Percentiles rank a stretch among this genome's conserved stretches.
These are phyloP conservation scores for Styela clava DNA, from an alignment of 23 tunicate species.

Conservation along the genomic window DNA sequence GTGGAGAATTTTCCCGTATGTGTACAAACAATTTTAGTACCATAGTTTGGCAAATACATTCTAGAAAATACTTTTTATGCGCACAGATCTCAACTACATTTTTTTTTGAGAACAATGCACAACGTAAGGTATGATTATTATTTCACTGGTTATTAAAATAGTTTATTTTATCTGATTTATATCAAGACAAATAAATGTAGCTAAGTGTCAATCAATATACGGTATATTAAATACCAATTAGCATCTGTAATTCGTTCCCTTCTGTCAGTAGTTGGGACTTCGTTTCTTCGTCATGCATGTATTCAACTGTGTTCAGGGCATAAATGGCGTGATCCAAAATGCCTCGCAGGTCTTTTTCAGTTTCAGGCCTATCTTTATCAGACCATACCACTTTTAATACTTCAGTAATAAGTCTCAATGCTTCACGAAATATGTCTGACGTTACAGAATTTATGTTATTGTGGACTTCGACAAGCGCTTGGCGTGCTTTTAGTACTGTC, in stretches of 20 bases:
- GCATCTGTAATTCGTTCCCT: neutral
- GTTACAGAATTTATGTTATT: neutral
- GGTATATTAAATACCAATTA: no score
- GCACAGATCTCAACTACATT: no score
- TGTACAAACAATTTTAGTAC: no score
- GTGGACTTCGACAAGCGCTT: neutral
- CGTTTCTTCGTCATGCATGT: neutral
- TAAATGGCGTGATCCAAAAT: neutral
- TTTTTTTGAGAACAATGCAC: no score
- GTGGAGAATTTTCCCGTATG: no score
- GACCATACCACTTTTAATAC: neutral
- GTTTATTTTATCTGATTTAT: no score
- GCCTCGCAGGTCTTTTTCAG: neutral
- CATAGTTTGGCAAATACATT: no score
- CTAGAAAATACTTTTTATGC: no score
- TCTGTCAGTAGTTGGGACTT: neutral
- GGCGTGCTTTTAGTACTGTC: neutral
- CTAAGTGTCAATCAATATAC: no score
- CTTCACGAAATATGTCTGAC: neutral
- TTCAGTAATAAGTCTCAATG: neutral
- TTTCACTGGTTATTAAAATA: no score
- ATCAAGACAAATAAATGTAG: no score
- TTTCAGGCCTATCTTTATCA: neutral
- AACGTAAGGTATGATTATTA: no score
- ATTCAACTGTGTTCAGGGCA: neutral